Conservation (phyloP, 2,888 invertebrate genomes). For the Anthrax anthrax region DNA sequence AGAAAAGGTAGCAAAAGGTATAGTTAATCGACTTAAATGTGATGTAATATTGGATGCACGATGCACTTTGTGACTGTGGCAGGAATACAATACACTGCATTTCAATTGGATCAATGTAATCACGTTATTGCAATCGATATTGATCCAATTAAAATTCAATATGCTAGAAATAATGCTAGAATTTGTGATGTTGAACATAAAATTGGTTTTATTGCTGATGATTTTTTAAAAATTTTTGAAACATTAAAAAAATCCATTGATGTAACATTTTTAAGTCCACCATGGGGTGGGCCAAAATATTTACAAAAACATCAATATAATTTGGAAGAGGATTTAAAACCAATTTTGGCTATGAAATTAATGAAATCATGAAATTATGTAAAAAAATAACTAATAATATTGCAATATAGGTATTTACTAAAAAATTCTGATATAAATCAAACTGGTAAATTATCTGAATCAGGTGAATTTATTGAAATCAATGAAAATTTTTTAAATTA, state of each 20-base stretch:
- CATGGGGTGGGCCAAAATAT: slow-evolving; percentile 96
- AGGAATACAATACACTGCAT: slow-evolving; percentile 96
- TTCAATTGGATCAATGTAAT: slow-evolving; percentile 79
- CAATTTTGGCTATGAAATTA: slow-evolving; percentile 55
- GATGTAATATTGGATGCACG: slow-evolving; percentile 81
- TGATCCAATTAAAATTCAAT: slow-evolving; percentile 74
- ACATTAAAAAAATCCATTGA: slow-evolving; percentile 61
- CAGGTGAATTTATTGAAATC: slow-evolving; percentile 64
- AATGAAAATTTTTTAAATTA: slow-evolving; percentile 83
- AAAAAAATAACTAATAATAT: slow-evolving; percentile 60
- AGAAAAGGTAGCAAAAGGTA: slow-evolving; percentile 80
- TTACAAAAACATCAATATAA: slow-evolving; percentile 49
- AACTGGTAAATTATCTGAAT: slow-evolving; percentile 53
- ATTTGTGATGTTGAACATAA: slow-evolving; percentile 78
- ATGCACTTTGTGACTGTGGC: slow-evolving; percentile 98
- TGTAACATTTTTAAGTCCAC: slow-evolving; percentile 88
- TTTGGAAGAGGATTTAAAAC: slow-evolving; percentile 54
- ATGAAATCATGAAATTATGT: slow-evolving; percentile 51
- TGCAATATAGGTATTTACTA: slow-evolving; percentile 75
- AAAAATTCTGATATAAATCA: slow-evolving; percentile 71
- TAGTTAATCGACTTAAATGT: slow-evolving; percentile 68
- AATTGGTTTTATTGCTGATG: slow-evolving; percentile 86
- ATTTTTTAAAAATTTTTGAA: slow-evolving; percentile 62
- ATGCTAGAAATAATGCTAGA: slow-evolving; percentile 81
- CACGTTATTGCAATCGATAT: slow-evolving; percentile 93